phyloP scores from a whole-genome alignment of 2,797 vertebrate species.

The Typhlichthys eigenmanni region DNA sequence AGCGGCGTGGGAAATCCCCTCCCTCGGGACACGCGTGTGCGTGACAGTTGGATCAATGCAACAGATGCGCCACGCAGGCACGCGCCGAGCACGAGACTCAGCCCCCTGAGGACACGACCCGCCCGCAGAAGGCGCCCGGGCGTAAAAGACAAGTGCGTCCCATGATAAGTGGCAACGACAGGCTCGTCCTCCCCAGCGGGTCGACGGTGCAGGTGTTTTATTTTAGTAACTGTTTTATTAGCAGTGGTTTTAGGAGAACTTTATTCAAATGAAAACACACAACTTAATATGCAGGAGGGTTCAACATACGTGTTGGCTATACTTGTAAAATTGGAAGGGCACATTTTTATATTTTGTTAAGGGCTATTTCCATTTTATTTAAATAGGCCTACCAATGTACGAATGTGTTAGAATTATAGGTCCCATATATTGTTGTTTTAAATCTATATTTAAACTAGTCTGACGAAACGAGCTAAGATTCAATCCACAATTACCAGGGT shows the following conservation, averaged over 20 bases:
- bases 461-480: too few species aligned
- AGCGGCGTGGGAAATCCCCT: constrained; percentile 48
- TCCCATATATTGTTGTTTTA: too few species aligned
- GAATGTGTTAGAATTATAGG: too few species aligned
- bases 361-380: too few species aligned
- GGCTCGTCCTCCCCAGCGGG: neutral
- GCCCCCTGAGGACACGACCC: constrained; percentile 6
- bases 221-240: too few species aligned
- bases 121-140: constrained; percentile 18
- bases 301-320: too few species aligned
- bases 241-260: too few species aligned
- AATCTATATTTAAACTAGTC: too few species aligned
- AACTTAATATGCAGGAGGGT: too few species aligned
- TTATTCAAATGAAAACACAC: constrained; percentile 2
- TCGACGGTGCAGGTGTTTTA: neutral
- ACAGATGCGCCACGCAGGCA: constrained; percentile 72
- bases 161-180: constrained; percentile 1
- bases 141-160: constrained; percentile 31
- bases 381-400: too few species aligned
- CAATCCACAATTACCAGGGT: neutral
- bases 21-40: constrained; percentile 53
- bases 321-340: too few species aligned
- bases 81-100: constrained; percentile 76
- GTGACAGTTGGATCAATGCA: constrained; percentile 60
- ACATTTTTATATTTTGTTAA: too few species aligned